Percentiles rank a stretch among this genome's conserved stretches.
phyloP scores from a whole-genome alignment of 2,888 invertebrate genomes.

The Tachina lurida region DNA sequence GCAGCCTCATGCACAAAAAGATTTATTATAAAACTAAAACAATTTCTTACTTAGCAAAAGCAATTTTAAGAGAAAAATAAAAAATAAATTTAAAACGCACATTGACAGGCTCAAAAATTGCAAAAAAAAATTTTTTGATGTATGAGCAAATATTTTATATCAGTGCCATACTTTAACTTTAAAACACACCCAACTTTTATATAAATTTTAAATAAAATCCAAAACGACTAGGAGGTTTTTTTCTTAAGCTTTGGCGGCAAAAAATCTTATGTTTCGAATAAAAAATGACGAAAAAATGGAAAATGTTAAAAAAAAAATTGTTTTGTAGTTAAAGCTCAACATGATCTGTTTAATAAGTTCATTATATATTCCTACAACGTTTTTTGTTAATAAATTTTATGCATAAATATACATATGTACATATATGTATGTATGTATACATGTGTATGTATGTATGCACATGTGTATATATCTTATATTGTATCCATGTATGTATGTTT shows the following conservation, averaged over 20 bases:
- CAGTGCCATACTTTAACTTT: constrained; percentile 33
- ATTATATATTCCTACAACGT: constrained; percentile 65
- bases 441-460: background rate
- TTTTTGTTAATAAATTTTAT: constrained; percentile 45
- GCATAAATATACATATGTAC: background rate
- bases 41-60: constrained; percentile 35
- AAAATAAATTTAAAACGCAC: constrained; percentile 36
- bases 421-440: background rate
- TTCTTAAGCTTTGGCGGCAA: constrained; percentile 52
- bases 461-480: background rate
- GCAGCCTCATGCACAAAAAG: constrained; percentile 26
- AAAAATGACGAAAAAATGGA: background rate
- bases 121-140: constrained; percentile 25
- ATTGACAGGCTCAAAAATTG: constrained; percentile 51
- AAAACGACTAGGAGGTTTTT: constrained; percentile 37
- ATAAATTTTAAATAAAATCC: constrained; percentile 31
- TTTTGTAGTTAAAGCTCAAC: constrained; percentile 46
- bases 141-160: constrained; percentile 59
- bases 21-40: constrained; percentile 31
- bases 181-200: constrained; percentile 68
- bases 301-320: constrained; percentile 38
- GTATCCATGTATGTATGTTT: background rate
- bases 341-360: constrained; percentile 60
- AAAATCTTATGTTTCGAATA: constrained; percentile 39
- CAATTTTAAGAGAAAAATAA: constrained; percentile 29